A percentile compares a stretch with the other conserved stretches of the same genome.
These are phyloP conservation scores for Motacilla tschutschensis DNA, from an alignment of 2,113 vertebrate species.

Conservation along the genomic window DNA sequence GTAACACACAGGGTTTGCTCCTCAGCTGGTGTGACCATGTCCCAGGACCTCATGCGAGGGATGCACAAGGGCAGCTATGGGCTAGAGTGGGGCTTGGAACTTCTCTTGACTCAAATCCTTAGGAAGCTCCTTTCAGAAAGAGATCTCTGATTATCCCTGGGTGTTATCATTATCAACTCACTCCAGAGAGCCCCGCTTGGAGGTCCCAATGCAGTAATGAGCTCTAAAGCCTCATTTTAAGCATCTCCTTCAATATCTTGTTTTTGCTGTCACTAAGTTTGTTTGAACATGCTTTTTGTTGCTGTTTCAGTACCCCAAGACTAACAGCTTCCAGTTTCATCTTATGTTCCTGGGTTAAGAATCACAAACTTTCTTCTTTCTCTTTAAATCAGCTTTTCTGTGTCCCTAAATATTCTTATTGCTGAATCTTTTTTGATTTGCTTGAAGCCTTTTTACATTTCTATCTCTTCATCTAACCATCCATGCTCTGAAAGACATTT, in stretches of 20 bases:
- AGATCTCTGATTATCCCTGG: rapidly evolving
- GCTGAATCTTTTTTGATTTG: neutral
- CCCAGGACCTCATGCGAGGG: neutral
- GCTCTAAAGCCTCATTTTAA: neutral
- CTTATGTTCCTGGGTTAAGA: neutral
- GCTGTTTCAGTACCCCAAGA: neutral
- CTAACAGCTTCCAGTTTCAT: neutral
- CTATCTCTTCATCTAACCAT: neutral
- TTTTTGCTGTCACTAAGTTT: neutral
- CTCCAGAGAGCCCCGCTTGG: neutral
- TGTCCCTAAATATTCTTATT: neutral
- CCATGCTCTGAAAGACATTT: neutral
- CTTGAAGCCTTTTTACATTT: neutral
- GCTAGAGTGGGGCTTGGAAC: neutral
- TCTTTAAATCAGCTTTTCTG: neutral
- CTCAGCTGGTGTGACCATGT: rapidly evolving
- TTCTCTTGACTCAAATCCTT: neutral
- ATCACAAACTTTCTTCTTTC: neutral
- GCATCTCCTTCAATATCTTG: neutral
- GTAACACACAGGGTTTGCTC: rapidly evolving
- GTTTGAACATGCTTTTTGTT: neutral
- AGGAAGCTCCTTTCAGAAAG: neutral
- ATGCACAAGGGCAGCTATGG: neutral
- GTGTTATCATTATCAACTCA: neutral
- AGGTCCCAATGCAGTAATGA: rapidly evolving